Conservation (phyloP, 2,888 invertebrate genomes). For the Drosophila kuntzei region DNA sequence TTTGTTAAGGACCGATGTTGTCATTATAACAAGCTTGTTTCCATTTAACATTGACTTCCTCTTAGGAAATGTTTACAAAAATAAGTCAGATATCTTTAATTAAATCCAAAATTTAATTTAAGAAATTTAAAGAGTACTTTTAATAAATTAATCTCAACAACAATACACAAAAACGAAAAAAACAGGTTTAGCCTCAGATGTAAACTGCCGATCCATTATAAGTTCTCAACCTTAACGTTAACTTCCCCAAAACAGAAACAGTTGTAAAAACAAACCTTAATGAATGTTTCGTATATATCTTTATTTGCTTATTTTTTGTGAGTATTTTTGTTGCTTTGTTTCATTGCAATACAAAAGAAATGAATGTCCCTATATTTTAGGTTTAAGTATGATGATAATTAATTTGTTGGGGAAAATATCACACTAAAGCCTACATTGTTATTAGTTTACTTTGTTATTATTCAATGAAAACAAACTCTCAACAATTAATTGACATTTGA, state of each 20-base stretch:
- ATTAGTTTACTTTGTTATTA: not conserved
- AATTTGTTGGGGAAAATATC: not conserved
- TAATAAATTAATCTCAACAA: slow-evolving; percentile 7
- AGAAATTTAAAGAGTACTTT: slow-evolving; percentile 2
- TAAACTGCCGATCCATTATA: slow-evolving; percentile 28
- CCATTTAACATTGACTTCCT: not conserved
- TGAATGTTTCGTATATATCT: slow-evolving; percentile 12
- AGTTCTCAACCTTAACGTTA: slow-evolving; percentile 7
- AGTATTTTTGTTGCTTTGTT: slow-evolving; percentile 19
- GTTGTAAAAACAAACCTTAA: slow-evolving; percentile 57
- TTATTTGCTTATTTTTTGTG: not conserved
- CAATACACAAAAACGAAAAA: not conserved
- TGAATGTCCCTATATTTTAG: not conserved
- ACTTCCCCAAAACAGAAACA: slow-evolving; percentile 46
- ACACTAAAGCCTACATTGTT: not conserved
- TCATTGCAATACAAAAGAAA: not conserved
- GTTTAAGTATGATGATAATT: not conserved
- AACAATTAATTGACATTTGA: slow-evolving; percentile 12
- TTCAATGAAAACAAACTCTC: not conserved
- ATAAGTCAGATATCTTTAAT: not conserved
- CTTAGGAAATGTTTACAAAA: not conserved
- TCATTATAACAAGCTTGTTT: not conserved
- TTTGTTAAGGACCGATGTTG: not conserved
- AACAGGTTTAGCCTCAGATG: slow-evolving; percentile 37
- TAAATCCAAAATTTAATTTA: not conserved